phyloP scores from a whole-genome alignment of 2,888 invertebrate genomes.

The Alentia gelatinosa region DNA sequence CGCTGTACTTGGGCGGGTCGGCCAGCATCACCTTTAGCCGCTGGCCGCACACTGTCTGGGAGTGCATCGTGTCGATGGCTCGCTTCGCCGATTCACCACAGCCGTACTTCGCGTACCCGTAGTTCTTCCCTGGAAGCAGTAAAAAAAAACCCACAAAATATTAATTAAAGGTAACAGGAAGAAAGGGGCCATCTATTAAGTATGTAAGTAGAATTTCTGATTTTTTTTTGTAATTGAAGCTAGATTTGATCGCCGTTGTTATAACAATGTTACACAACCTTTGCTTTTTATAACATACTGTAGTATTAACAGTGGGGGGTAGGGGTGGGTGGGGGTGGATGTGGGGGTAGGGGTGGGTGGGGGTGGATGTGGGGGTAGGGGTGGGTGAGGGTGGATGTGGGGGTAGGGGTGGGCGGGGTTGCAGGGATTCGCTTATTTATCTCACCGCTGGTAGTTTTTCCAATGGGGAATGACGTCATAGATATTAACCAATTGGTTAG shows the following conservation, averaged over 20 bases:
- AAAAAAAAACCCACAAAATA: too few relatives aligned
- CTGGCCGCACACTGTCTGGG: slow-evolving; percentile 92
- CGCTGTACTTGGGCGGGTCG: slow-evolving; percentile 82
- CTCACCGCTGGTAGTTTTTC: too few relatives aligned
- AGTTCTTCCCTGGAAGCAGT: slow-evolving; percentile 85
- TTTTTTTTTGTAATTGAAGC: too few relatives aligned
- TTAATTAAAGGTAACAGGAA: too few relatives aligned
- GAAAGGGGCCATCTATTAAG: too few relatives aligned
- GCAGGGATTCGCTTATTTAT: too few relatives aligned
- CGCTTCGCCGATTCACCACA: slow-evolving; percentile 87
- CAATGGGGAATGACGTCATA: too few relatives aligned
- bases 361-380: neutral
- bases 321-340: neutral
- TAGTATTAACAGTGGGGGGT: neutral
- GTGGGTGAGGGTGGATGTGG: neutral
- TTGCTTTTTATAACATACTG: too few relatives aligned
- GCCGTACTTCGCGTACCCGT: slow-evolving; percentile 94
- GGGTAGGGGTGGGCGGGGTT: neutral
- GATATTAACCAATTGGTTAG: too few relatives aligned
- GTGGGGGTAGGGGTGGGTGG: neutral
- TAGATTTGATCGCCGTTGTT: too few relatives aligned
- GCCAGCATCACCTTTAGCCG: slow-evolving; percentile 94
- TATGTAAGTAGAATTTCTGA: too few relatives aligned
- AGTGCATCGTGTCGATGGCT: slow-evolving; percentile 89
- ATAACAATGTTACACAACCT: too few relatives aligned